Base-by-base conservation (phyloP, 2,797 vertebrate genomes). In the Danio albolineatus region DNA sequence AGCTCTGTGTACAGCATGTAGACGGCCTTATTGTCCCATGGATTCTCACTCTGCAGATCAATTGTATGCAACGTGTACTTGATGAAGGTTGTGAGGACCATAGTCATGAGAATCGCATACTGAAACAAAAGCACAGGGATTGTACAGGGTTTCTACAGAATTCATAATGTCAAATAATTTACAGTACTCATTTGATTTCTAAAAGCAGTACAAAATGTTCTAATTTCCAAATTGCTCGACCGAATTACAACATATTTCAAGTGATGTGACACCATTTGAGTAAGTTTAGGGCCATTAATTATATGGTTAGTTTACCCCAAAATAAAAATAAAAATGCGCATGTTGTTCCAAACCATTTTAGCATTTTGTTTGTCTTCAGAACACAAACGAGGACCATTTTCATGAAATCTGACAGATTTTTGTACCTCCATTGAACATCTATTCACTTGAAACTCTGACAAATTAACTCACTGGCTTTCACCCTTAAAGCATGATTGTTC, bases 1-100 rank as follows among this genome's bases (percentile, higher is more conserved):
- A 99, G 96, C 91, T 99, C 97, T 0, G 97, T 98, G 88, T 99
- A 98, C 14, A 98, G 94, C 97, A 98, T 98, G 83, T 96, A 99
- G 19, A 98, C 97, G 0, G 98, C 97, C 86, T 99, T 99, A 89
- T 97, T 98, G 90, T 99, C 97, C 97, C 97, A 99, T 0, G 97
- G 97, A 83, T 98, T 99, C 81, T 98, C 97, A 1, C 94, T 98
- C 90, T 97, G 97, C 62, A 98, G 94, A 87, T 99, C 97, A 0
- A 97, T 81, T 0, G 96, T 96, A 88, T 99, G 97, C 36, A 99
- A 94, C 0, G 95, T 84, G 41, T 98, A 98, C 84, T 99, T 99
- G 88, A 98, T 95, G 91, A 97, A 97, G 84, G 96, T 95, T 3
- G 96, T 98, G 73, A 99, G 94, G 57, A 98, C 95, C 97, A 99